phyloP scores from a whole-genome alignment of 2,888 invertebrate genomes.

The Cantharis rustica region DNA sequence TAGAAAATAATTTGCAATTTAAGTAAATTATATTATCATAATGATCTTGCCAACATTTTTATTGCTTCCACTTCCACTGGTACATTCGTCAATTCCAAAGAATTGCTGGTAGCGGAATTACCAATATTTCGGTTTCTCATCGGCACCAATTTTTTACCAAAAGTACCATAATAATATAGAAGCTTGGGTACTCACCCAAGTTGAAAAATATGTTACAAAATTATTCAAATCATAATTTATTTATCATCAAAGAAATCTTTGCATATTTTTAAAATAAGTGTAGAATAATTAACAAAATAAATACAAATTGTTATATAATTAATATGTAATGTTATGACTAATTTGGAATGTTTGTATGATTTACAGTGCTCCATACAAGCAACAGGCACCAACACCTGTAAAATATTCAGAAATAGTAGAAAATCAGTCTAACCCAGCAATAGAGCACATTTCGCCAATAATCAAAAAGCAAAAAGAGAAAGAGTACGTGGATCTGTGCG shows the following conservation, averaged over 20 bases:
- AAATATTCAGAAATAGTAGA: conserved; percentile 53
- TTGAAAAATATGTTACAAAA: background rate
- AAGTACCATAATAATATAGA: too few relatives aligned
- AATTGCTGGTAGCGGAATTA: too few relatives aligned
- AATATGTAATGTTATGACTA: background rate
- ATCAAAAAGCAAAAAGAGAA: conserved; percentile 48
- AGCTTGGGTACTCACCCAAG: background rate
- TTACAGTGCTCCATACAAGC: conserved; percentile 37
- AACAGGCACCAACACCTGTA: conserved; percentile 40
- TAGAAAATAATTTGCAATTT: too few relatives aligned
- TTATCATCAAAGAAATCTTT: too few relatives aligned
- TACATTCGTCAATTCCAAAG: too few relatives aligned
- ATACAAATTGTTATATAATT: background rate
- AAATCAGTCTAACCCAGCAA: conserved; percentile 28
- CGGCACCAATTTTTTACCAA: too few relatives aligned
- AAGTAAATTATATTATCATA: too few relatives aligned
- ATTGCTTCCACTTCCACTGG: too few relatives aligned
- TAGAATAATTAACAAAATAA: background rate
- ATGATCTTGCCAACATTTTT: too few relatives aligned
- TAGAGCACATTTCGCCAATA: conserved; percentile 42
- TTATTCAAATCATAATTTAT: background rate
- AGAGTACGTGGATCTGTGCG: conserved; percentile 49
- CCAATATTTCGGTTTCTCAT: too few relatives aligned
- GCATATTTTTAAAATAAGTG: background rate
- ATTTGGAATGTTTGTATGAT: conserved; percentile 6